phyloP scores from a whole-genome alignment of 2,888 invertebrate species.

The Gortyna flavago region DNA sequence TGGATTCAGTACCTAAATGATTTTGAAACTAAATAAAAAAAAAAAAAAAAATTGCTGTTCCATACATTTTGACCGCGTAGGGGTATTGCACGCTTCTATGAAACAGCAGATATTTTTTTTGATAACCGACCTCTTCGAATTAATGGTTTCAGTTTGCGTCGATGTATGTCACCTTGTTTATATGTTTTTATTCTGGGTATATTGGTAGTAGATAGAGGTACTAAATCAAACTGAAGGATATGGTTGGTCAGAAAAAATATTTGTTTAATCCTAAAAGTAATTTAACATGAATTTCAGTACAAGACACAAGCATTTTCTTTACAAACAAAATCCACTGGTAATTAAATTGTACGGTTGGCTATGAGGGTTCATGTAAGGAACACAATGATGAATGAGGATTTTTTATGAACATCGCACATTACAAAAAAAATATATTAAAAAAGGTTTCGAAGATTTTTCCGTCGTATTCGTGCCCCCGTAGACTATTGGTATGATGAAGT shows the following conservation, averaged over 20 bases:
- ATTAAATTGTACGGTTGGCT: background rate
- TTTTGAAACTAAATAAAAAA: too few species aligned
- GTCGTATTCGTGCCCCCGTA: background rate
- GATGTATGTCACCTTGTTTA: too few species aligned
- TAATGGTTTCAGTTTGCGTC: too few species aligned
- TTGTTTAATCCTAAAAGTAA: slow-evolving; percentile 35
- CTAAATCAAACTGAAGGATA: background rate
- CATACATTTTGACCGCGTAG: too few species aligned
- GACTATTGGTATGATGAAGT: slow-evolving; percentile 49
- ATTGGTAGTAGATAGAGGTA: background rate
- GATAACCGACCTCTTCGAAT: too few species aligned
- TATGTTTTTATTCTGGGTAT: background rate
- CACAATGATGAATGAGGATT: background rate
- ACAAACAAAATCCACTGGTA: slow-evolving; percentile 13
- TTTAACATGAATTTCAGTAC: background rate
- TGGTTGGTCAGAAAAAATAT: background rate
- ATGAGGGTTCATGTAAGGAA: background rate
- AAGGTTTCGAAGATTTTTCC: background rate
- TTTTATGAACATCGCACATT: background rate
- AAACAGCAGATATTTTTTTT: too few species aligned
- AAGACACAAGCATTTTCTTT: slow-evolving; percentile 30
- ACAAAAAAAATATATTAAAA: background rate
- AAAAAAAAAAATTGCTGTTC: too few species aligned
- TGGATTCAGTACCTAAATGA: too few species aligned
- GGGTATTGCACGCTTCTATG: too few species aligned